Percentiles rank a stretch among this genome's conserved stretches.
phyloP scores from a whole-genome alignment of 2,888 invertebrate species.

The Horisme vitalbata region DNA sequence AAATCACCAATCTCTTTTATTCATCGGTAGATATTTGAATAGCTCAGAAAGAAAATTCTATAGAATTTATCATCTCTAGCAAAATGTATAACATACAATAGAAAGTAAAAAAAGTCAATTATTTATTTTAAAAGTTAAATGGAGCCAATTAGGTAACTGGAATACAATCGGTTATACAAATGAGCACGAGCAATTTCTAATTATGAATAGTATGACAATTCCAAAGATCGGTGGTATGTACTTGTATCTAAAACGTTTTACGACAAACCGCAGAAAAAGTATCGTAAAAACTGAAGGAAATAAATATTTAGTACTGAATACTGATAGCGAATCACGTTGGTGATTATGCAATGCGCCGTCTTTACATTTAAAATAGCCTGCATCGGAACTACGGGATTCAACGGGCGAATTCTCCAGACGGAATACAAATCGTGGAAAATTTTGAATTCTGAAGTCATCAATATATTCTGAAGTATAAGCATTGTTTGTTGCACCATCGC shows the following conservation, averaged over 20 bases:
- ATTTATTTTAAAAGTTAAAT: too few species aligned
- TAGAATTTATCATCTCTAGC: too few species aligned
- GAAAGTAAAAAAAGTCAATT: too few species aligned
- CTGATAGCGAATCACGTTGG: conserved; percentile 76
- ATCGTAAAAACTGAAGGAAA: conserved; percentile 63
- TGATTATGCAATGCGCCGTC: conserved; percentile 78
- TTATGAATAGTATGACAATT: conserved; percentile 21
- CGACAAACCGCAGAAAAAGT: conserved; percentile 52
- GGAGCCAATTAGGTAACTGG: background rate
- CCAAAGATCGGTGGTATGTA: too few species aligned
- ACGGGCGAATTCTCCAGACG: conserved; percentile 71
- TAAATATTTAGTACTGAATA: conserved; percentile 77
- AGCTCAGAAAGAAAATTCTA: too few species aligned
- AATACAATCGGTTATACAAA: background rate
- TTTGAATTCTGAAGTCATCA: conserved; percentile 63
- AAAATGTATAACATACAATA: too few species aligned
- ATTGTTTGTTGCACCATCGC: conserved; percentile 30
- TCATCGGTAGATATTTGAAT: too few species aligned
- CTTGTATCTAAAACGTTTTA: conserved; percentile 55
- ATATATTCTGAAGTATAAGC: conserved; percentile 52
- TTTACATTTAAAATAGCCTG: conserved; percentile 79
- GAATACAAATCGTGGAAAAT: conserved; percentile 79
- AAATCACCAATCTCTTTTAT: too few species aligned
- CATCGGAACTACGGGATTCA: conserved; percentile 71
- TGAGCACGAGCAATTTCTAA: conserved; percentile 11